Base-by-base conservation (phyloP, 1,140 invertebrate species). In the Meloidogyne hapla region DNA sequence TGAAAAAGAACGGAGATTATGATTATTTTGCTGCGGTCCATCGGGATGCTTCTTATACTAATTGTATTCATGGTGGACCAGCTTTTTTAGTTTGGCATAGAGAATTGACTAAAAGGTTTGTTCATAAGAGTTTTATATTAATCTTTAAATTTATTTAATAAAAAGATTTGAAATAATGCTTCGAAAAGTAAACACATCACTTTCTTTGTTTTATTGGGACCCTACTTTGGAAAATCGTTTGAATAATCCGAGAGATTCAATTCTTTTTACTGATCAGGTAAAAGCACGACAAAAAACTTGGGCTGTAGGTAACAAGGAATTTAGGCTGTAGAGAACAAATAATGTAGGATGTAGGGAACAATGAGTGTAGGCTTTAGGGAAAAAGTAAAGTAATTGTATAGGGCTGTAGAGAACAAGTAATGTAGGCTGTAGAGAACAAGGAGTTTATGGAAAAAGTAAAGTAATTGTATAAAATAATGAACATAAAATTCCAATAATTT, bases 191-290 rank as follows among this genome's bases (percentile, higher is more conserved):
- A 64, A 88, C 68, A 82, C 83, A 10, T 68, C 75, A 1, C 77
- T 88, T 0, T 82, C 87, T 15, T 69, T 89, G 12, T 88, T 88
- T 10, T 89, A 88, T 83, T 89, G 88, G 88, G 87, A 88, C 65
- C 83, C 83, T 9, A 80, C 83, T 5, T 18, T 88, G 13, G 88
- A 89, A 72, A 67, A 74, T 23, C 83, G 81, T 64, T 76, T 89
- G 48, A 81, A 80, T 0, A 81, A 86, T 74, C 82, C 84, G n/a
- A 15, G 12, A 25, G 23, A 69, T 25, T 69, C 45, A 9, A 69
- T 69, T 69, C 13, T 25, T 1, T 28, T 68, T 33, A 13, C 21
- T 42, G 6, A 25, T 68, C 12, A 25, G 12, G 21, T 26, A 33
- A 1, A 21, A n/a, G n/a, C n/a, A n/a, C n/a, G n/a, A n/a, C n/a